phyloP scores from a whole-genome alignment of 2,113 vertebrate species.

The Crotalus horridus region DNA sequence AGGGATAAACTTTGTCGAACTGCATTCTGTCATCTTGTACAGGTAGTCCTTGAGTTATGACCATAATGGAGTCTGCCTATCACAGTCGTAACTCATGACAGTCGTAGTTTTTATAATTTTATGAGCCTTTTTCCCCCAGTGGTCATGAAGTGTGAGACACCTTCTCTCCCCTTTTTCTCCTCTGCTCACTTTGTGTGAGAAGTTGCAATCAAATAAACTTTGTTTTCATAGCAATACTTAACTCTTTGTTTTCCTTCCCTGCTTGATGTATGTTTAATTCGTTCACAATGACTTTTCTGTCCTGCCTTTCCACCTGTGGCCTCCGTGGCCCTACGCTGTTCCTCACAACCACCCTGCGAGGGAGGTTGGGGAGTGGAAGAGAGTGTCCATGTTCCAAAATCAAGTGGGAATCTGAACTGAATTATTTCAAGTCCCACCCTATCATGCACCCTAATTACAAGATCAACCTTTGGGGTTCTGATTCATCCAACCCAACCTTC shows the following conservation, averaged over 20 bases:
- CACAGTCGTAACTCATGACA: background rate
- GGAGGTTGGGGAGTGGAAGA: background rate
- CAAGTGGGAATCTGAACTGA: background rate
- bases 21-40: background rate
- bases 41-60: background rate
- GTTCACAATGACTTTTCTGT: background rate
- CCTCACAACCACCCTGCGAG: background rate
- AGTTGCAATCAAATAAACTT: slow-evolving; percentile 33
- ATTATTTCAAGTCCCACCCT: background rate
- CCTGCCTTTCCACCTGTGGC: background rate
- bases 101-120: background rate
- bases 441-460: background rate
- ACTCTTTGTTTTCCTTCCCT: background rate
- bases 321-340: background rate
- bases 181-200: background rate
- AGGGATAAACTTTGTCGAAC: background rate
- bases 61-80: background rate
- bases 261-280: background rate
- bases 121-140: background rate
- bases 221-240: accelerated
- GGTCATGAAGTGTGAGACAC: background rate
- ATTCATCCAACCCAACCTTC: background rate
- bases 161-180: background rate
- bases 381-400: background rate
- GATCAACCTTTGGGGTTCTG: background rate